Conservation (phyloP, 2,113 vertebrate genomes). For the Atherinomorus stipes region DNA sequence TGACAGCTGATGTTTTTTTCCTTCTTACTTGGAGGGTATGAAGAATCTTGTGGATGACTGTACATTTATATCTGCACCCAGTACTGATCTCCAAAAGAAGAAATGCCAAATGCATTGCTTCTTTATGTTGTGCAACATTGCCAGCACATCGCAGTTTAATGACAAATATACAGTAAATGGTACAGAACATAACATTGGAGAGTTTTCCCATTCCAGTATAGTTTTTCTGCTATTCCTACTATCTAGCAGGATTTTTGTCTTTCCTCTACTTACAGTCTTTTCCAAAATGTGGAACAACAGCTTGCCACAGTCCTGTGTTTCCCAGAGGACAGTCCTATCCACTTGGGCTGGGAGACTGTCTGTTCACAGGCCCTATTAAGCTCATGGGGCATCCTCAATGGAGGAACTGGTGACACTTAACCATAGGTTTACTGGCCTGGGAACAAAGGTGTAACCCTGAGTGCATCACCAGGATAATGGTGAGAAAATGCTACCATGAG, state of each 20-base stretch:
- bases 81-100: not conserved
- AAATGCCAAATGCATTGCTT: constrained; percentile 23
- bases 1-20: too few relatives aligned
- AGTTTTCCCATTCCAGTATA: not conserved
- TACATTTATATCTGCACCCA: constrained; percentile 11
- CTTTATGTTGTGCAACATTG: not conserved
- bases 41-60: too few relatives aligned
- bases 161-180: not conserved
- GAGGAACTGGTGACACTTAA: constrained; percentile 59
- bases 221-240: not conserved
- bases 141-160: not conserved
- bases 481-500: constrained; percentile 67
- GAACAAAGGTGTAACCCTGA: constrained; percentile 54
- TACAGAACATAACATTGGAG: not conserved
- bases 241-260: constrained; percentile 56
- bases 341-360: constrained; percentile 58
- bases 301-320: constrained; percentile 51
- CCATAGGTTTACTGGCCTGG: constrained; percentile 63
- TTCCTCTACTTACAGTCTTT: constrained; percentile 46
- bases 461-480: constrained; percentile 57
- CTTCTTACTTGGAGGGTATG: too few relatives aligned
- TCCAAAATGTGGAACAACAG: constrained; percentile 58
- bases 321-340: constrained; percentile 59
- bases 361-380: constrained; percentile 79
- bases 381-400: constrained; percentile 76